Percentiles rank a stretch among this genome's conserved stretches.
Evolutionary conservation across 2,888 invertebrate genomes (phyloP).

Genomic region (Sipunculus nudus): DNA sequence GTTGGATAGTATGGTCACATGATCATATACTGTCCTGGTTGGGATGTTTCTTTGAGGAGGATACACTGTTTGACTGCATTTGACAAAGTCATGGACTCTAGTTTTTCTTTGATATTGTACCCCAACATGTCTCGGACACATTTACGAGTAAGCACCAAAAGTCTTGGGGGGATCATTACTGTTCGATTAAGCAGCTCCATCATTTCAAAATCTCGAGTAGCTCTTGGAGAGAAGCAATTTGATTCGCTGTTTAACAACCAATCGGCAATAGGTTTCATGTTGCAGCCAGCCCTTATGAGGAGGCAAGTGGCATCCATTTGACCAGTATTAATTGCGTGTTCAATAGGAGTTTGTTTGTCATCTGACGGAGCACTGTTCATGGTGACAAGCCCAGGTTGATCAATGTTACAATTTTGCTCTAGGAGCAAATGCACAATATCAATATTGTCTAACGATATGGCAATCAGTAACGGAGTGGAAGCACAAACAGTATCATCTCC

Average conservation of each 20-base stretch:
- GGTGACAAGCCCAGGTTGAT: slow-evolving; percentile 32
- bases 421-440: slow-evolving; percentile 27
- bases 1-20: too few species aligned
- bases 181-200: slow-evolving; percentile 21
- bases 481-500: slow-evolving; percentile 40
- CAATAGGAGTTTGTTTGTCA: slow-evolving; percentile 28
- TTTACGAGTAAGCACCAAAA: slow-evolving; percentile 22
- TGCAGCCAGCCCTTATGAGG: slow-evolving; percentile 38
- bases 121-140: slow-evolving; percentile 29
- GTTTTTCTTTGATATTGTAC: too few species aligned
- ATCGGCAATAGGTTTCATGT: slow-evolving; percentile 18
- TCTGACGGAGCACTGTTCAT: slow-evolving; percentile 30
- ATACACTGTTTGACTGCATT: too few species aligned
- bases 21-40: too few species aligned
- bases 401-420: slow-evolving; percentile 37
- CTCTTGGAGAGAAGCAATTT: too few species aligned
- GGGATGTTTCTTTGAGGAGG: too few species aligned
- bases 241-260: slow-evolving; percentile 30
- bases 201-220: slow-evolving; percentile 21
- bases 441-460: slow-evolving; percentile 32
- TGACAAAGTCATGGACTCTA: too few species aligned
- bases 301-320: slow-evolving; percentile 38
- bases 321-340: slow-evolving; percentile 31
- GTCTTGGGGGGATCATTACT: slow-evolving; percentile 19
- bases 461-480: slow-evolving; percentile 42